Base-by-base conservation (phyloP, 2,113 vertebrate genomes). In the Petromus typicus region DNA sequence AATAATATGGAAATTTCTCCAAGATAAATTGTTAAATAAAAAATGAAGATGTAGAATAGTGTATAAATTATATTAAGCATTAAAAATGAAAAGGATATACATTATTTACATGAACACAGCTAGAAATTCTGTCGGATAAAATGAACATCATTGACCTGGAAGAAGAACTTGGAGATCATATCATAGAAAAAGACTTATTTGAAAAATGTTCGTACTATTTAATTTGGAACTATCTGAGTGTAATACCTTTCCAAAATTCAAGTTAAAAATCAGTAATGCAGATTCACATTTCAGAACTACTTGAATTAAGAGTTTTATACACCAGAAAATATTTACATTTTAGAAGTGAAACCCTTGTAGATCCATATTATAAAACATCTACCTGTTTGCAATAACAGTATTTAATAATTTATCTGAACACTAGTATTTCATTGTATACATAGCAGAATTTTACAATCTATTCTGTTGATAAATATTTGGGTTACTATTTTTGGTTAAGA, bases 21-120 rank as follows among this genome's bases (percentile, higher is more conserved):
- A 90, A 94, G 59, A 51, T 86, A 89, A 22, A 78, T 40, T 48
- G 17, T 78, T 85, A 95, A 91, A 40, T 92, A 25, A 57, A 96
- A 96, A 94, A 81, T 22, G 32, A 61, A 94, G 30, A 20, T 75
- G 3, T 18, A 43, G 8, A 73, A 79, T 57, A n/a, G 2, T 86
- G 1, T 40, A 40, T 67, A 13, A 40, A 27, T 40, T 71, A 51
- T 85, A 25, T 40, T 83, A 56, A 91, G 1, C 40, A 89, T 86
- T 67, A 71, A 86, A 82, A 81, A 76, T 69, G 10, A 75, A 40
- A 96, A 73, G 23, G 3, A 11, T 57, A 10, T 59, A 18, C 59
- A 87, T 67, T 54, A 79, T 37, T 67, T 32, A 25, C 56, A 67
- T 76, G 40, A 81, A 57, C 4, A 16, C 81, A 17, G 3, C 7